These are phyloP conservation scores for Myocastor coypus DNA, from an alignment of 2,113 vertebrate species.

Conservation along the genomic window DNA sequence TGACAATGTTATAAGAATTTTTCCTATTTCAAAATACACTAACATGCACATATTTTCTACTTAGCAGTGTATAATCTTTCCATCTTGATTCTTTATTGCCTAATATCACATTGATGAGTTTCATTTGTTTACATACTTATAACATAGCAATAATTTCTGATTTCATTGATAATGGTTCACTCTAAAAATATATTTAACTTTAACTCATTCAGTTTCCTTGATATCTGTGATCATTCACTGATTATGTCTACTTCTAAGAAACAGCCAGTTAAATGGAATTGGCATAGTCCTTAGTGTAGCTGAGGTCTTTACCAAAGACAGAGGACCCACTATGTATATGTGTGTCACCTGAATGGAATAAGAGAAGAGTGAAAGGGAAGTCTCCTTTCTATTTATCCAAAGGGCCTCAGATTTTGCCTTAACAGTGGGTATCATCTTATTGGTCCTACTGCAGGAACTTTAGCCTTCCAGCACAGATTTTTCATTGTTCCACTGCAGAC, in stretches of 20 bases:
- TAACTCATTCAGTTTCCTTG: neutral
- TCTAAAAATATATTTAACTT: neutral
- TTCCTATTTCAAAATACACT: neutral
- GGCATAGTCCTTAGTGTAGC: neutral
- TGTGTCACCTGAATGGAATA: neutral
- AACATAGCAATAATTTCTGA: neutral
- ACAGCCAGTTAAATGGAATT: neutral
- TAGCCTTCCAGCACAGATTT: neutral
- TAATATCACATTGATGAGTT: neutral
- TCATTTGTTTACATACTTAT: neutral
- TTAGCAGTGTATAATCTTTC: neutral
- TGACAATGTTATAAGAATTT: neutral
- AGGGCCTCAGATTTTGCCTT: neutral
- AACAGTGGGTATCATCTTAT: neutral
- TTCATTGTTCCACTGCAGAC: neutral
- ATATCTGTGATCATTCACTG: neutral
- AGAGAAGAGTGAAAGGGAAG: neutral
- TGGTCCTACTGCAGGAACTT: neutral
- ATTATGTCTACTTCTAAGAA: neutral
- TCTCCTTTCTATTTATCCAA: neutral
- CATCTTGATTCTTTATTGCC: neutral
- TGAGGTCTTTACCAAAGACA: neutral
- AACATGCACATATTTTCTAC: neutral
- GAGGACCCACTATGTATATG: neutral
- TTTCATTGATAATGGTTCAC: neutral